A percentile compares a stretch with the other conserved stretches of the same genome.
phyloP scores from a whole-genome alignment of 1,140 invertebrate species.

The Battus philenor region DNA sequence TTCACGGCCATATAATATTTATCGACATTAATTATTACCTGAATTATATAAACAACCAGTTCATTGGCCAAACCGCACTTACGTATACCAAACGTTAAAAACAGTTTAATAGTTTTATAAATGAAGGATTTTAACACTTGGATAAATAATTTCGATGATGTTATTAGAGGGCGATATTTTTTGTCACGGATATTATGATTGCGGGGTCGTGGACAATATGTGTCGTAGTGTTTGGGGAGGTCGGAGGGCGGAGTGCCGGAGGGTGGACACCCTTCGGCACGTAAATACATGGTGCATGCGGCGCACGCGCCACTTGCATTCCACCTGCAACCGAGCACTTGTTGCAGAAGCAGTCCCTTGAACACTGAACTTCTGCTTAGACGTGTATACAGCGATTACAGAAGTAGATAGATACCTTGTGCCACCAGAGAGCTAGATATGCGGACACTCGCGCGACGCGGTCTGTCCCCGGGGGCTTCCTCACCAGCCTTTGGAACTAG shows the following conservation, averaged over 20 bases:
- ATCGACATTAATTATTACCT: no score
- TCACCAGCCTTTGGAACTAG: constrained; percentile 18
- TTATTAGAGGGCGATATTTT: constrained; percentile 15
- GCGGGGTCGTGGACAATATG: constrained; percentile 14
- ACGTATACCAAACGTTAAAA: no score
- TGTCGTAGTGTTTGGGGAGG: neutral
- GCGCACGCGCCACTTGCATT: constrained; percentile 14
- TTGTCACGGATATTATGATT: constrained; percentile 12
- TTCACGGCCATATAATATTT: no score
- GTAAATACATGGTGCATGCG: constrained; percentile 9
- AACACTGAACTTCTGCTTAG: no score
- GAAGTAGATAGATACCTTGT: no score
- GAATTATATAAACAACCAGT: no score
- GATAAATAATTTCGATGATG: constrained; percentile 15
- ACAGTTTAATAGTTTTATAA: constrained; percentile 6
- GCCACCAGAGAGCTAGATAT: neutral
- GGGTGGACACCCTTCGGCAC: constrained; percentile 8
- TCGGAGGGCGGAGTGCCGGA: constrained; percentile 4
- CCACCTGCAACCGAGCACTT: constrained; percentile 13
- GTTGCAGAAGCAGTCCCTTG: neutral
- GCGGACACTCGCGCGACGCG: constrained; percentile 9
- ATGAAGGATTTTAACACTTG: constrained; percentile 13
- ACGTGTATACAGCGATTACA: no score
- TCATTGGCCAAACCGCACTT: no score
- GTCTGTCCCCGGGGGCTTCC: constrained; percentile 13